Evolutionary conservation across 2,113 vertebrate species (phyloP).

Genomic region (Naja naja): DNA sequence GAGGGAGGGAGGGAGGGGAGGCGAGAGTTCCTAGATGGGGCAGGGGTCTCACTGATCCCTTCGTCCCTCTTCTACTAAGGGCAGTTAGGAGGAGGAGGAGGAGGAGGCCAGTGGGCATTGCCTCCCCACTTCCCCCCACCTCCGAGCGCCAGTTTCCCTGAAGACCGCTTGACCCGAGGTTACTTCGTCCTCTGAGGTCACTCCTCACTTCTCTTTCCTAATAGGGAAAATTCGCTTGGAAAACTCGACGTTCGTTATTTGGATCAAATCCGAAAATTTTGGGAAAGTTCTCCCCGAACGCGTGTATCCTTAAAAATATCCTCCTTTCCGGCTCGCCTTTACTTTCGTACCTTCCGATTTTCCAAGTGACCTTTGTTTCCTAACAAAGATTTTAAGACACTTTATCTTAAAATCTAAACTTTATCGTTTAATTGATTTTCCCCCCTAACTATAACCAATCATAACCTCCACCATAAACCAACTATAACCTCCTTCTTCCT

Average conservation of each 20-base stretch:
- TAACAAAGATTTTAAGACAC: neutral
- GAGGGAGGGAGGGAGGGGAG: neutral
- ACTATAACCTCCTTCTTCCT: neutral
- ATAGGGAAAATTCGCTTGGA: neutral
- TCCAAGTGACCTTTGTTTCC: neutral
- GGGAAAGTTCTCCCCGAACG: neutral
- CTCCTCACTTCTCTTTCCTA: neutral
- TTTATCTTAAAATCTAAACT: too few species aligned
- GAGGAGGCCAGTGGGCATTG: neutral
- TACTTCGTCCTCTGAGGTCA: neutral
- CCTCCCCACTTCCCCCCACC: neutral
- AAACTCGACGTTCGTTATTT: neutral
- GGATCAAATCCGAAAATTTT: neutral
- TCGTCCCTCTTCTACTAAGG: neutral
- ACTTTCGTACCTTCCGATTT: neutral
- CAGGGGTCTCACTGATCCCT: neutral
- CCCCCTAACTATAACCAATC: too few species aligned
- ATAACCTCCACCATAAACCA: too few species aligned
- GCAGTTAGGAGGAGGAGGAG: neutral
- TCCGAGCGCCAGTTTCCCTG: neutral
- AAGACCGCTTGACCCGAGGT: neutral
- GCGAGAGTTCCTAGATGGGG: neutral
- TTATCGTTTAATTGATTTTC: too few species aligned
- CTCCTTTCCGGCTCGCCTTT: neutral
- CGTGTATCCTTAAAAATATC: neutral